These are phyloP conservation scores for Physeter macrocephalus DNA, from an alignment of 2,113 vertebrate species.

Conservation along the genomic window DNA sequence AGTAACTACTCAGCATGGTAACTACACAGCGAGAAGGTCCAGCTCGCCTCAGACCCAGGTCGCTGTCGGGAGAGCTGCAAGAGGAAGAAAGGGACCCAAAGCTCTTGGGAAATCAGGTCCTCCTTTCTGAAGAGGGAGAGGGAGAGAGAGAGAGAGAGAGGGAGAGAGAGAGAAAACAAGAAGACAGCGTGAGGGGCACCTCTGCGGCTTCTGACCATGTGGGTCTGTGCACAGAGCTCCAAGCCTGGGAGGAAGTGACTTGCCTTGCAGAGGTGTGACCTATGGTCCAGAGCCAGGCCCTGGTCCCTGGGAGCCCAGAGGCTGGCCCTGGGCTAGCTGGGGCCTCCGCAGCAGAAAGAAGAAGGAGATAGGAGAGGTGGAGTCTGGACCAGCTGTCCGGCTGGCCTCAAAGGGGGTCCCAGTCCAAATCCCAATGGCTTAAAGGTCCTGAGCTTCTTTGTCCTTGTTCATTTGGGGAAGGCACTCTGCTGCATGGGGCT, in stretches of 20 bases:
- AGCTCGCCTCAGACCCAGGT: background rate
- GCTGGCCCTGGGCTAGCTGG: rapidly evolving
- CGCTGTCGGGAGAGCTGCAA: background rate
- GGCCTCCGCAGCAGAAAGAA: rapidly evolving
- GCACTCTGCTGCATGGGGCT: background rate
- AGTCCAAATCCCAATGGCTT: background rate
- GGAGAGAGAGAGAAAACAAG: background rate
- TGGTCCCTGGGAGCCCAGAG: no score
- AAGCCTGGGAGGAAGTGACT: background rate
- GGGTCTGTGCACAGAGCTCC: background rate
- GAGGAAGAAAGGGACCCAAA: background rate
- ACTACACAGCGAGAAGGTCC: background rate
- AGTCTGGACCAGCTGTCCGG: background rate
- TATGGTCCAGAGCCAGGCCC: background rate
- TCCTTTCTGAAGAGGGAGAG: background rate
- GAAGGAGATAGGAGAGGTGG: background rate
- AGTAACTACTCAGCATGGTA: background rate
- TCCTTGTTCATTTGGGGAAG: background rate
- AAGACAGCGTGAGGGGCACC: background rate
- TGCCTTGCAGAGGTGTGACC: background rate
- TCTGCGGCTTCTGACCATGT: background rate
- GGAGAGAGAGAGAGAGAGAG: background rate
- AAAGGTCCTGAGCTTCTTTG: background rate
- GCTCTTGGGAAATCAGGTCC: background rate
- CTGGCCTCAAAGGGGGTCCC: background rate